These are phyloP conservation scores for Bolborhynchus lineola DNA, from an alignment of 2,113 vertebrate species.

Conservation along the genomic window DNA sequence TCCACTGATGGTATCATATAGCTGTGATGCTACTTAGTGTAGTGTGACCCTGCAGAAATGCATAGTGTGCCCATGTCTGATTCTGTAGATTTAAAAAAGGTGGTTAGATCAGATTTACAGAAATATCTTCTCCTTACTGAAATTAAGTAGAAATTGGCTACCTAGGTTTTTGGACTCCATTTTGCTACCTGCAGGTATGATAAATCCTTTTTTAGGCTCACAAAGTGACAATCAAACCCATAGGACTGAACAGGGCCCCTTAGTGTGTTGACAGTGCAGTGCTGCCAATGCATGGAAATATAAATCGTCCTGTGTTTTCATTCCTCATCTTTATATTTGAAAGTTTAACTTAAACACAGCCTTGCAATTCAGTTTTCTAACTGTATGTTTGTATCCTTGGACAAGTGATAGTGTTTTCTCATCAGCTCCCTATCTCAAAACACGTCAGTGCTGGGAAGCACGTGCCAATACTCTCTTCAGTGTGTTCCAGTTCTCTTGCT, in stretches of 20 bases:
- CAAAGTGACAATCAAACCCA: neutral
- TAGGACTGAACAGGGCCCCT: neutral
- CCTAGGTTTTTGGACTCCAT: neutral
- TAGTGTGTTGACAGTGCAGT: neutral
- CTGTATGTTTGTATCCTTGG: neutral
- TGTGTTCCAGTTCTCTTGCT: neutral
- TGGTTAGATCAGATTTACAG: neutral
- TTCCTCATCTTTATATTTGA: neutral
- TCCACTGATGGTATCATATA: neutral
- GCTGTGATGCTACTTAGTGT: neutral
- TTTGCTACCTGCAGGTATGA: neutral
- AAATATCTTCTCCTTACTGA: neutral
- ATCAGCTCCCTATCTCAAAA: conserved; percentile 26
- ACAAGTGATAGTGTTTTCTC: neutral
- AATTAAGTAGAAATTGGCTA: neutral
- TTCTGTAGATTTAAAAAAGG: neutral
- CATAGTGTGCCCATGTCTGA: neutral
- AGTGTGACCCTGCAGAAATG: neutral
- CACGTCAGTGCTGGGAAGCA: neutral
- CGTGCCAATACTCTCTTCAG: neutral
- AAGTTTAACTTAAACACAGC: neutral
- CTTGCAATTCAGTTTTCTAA: neutral
- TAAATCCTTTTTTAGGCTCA: neutral
- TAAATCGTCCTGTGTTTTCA: neutral
- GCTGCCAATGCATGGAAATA: neutral